phyloP scores from a whole-genome alignment of 2,888 invertebrate genomes.

The Lobophora halterata region DNA sequence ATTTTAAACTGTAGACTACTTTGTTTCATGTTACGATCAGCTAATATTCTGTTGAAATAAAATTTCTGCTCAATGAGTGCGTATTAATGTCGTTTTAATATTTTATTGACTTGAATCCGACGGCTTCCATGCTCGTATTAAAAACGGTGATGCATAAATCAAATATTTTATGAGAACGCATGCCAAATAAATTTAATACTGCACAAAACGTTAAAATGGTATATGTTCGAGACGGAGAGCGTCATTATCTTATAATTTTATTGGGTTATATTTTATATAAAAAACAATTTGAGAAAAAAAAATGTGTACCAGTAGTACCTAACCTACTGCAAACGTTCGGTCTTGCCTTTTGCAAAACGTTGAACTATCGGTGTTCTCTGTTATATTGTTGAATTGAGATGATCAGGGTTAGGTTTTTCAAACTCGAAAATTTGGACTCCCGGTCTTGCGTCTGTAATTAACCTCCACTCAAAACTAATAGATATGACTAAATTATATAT shows the following conservation, averaged over 20 bases:
- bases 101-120: conserved; percentile 60
- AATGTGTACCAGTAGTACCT: too few species aligned
- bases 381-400: too few species aligned
- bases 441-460: too few species aligned
- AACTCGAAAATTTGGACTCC: too few species aligned
- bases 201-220: conserved; percentile 25
- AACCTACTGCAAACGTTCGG: too few species aligned
- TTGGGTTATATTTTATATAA: too few species aligned
- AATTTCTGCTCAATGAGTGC: conserved; percentile 47
- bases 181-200: conserved; percentile 60
- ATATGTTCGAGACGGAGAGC: conserved; percentile 40
- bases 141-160: conserved; percentile 58
- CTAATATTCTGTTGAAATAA: conserved; percentile 48
- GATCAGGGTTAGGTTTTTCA: too few species aligned
- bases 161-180: conserved; percentile 58
- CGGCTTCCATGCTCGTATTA: conserved; percentile 59
- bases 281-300: too few species aligned
- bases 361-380: too few species aligned
- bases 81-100: conserved; percentile 63
- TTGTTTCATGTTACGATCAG: conserved; percentile 41
- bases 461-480: too few species aligned
- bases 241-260: conserved; percentile 19
- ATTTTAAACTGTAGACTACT: conserved; percentile 29
- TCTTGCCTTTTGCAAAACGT: too few species aligned
- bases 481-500: too few species aligned